A percentile compares a stretch with the other conserved stretches of the same genome.
Evolutionary conservation across 2,113 vertebrate genomes (phyloP).

Genomic region (Oreamnos americanus): DNA sequence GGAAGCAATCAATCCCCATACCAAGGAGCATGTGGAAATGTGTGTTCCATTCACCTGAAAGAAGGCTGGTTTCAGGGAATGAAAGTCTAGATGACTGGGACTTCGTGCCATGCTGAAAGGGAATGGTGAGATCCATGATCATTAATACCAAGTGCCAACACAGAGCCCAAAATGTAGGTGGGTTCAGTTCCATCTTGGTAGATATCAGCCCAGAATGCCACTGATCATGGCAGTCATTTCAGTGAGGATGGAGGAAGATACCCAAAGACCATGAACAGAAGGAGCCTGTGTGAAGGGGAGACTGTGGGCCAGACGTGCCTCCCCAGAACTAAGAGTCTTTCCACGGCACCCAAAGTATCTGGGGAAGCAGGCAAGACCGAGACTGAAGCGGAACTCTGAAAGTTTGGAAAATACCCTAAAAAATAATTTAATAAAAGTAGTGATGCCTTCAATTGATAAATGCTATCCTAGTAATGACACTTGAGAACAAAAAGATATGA

Average conservation of each 20-base stretch:
- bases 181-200: not conserved
- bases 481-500: not conserved
- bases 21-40: not conserved
- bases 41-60: not conserved
- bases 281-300: not conserved
- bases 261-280: not conserved
- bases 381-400: not conserved
- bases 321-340: not conserved
- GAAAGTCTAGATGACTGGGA: not conserved
- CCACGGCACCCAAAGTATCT: not conserved
- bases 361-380: not conserved
- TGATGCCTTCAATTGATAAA: not conserved
- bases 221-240: not conserved
- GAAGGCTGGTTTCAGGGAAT: not conserved
- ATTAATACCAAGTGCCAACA: not conserved
- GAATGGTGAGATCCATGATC: not conserved
- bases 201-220: not conserved
- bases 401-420: not conserved
- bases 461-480: not conserved
- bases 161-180: not conserved
- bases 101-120: not conserved
- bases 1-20: too few relatives aligned
- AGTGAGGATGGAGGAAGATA: not conserved
- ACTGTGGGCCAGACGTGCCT: too few relatives aligned
- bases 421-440: not conserved